Base-by-base conservation (phyloP, 1,140 invertebrate species). In the Lordiphosa collinella region DNA sequence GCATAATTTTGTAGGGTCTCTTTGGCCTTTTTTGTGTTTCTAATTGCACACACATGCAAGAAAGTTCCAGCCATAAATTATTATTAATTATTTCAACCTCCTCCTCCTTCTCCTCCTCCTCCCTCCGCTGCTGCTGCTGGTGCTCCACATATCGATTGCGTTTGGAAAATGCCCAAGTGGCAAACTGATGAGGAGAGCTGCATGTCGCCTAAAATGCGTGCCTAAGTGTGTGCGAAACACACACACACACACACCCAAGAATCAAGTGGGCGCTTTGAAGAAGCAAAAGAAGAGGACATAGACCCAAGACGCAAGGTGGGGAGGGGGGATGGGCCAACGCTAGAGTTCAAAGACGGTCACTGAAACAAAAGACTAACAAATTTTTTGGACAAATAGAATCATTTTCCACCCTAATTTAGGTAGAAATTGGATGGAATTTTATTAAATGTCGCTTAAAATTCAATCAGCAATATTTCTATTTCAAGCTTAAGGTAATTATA, bases 1-100 rank as follows among this genome's bases (percentile, higher is more conserved):
- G 76, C 76, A 80, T 82, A 80, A 80, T 80, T 82, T 82, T 67
- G 61, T 59, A 71, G 63, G 32, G 46, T 48, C 41, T 44, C 41
- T 31, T 25, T 29, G 25, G 41, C 29, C 41, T 22, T 22, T 25
- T 44, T 25, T 29, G 25, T 29, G 7, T 44, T 44, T 25, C 41
- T 44, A 44, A 44, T 44, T 44, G 41, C 41, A 44, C 25, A 43
- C 11, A 43, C 40, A 11, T 4, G 4, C 36, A 40, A 43, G 40
- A 43, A 43, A 43, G 40, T 18, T 36, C 8, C 16, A 49, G 34
- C 18, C 34, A 22, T 36, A 12, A 22, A 22, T 48, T 48, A 34
- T 48, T 49, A 22, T 49, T 49, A 53, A 66, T 63, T 57, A 51
- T 43, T 46, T 50, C 34, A 46, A 41, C 25, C 25, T 60, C 22